A percentile compares a stretch with the other conserved stretches of the same genome.
Conservation (phyloP, 2,113 vertebrate genomes). For the Dromaius novaehollandiae region DNA sequence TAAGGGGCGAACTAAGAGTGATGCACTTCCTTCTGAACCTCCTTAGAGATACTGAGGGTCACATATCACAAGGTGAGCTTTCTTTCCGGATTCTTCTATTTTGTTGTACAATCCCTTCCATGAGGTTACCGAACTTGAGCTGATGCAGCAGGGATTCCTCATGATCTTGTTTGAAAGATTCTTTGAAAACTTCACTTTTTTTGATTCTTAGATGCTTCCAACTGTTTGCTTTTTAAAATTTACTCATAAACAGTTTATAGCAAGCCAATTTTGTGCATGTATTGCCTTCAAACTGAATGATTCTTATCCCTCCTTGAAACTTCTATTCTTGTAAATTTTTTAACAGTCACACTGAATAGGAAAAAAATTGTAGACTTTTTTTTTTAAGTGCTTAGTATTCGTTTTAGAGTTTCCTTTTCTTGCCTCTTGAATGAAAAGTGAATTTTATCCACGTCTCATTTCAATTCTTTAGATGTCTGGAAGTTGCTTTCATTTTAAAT, state of each 20-base stretch:
- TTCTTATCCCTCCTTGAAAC: neutral
- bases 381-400: neutral
- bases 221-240: neutral
- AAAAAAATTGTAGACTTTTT: neutral
- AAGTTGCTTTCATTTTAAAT: neutral
- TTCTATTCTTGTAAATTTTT: neutral
- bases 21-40: neutral
- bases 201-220: neutral
- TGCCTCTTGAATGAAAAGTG: neutral
- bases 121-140: neutral
- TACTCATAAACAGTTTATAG: neutral
- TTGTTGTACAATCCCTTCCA: neutral
- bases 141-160: neutral
- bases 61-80: neutral
- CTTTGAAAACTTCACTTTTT: neutral
- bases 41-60: neutral
- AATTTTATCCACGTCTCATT: neutral
- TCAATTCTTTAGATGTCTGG: neutral
- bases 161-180: neutral
- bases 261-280: neutral
- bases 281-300: neutral
- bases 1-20: neutral
- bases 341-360: neutral
- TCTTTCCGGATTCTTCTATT: neutral
- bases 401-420: neutral